These are phyloP conservation scores for Ophion ellenae DNA, from an alignment of 2,888 invertebrate species.

Conservation along the genomic window DNA sequence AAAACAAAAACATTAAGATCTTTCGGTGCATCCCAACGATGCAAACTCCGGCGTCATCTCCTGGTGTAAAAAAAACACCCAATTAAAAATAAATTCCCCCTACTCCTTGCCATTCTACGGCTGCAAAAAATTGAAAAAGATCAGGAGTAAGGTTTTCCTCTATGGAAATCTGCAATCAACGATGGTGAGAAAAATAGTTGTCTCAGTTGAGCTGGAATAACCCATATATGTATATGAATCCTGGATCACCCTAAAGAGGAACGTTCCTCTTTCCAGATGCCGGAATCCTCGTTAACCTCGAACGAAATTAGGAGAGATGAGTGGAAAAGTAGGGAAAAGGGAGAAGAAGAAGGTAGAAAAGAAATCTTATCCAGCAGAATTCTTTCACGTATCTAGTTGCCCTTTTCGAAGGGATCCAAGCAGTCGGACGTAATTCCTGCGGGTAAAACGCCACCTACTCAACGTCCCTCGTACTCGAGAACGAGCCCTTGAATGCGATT, in stretches of 20 bases:
- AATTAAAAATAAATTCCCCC: no score
- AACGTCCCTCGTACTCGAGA: not conserved
- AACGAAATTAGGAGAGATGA: constrained; percentile 44
- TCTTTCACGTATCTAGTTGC: constrained; percentile 70
- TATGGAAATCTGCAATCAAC: no score
- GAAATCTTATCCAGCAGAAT: constrained; percentile 73
- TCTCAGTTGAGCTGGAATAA: no score
- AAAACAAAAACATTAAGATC: no score
- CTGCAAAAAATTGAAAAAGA: no score
- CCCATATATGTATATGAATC: not conserved
- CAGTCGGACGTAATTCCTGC: constrained; percentile 58
- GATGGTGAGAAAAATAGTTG: no score
- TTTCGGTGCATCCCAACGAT: no score
- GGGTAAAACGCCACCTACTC: constrained; percentile 18
- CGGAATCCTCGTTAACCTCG: constrained; percentile 76
- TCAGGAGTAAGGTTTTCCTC: no score
- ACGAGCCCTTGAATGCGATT: no score
- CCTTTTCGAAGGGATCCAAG: constrained; percentile 70
- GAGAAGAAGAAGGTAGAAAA: constrained; percentile 32
- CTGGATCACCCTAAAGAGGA: constrained; percentile 64
- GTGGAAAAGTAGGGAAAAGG: constrained; percentile 12
- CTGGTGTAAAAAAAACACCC: no score
- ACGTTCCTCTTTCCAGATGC: constrained; percentile 57
- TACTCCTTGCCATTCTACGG: no score
- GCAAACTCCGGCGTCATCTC: no score